These are phyloP conservation scores for Leptopilina syphax DNA, from an alignment of 2,888 invertebrate species.

Conservation along the genomic window DNA sequence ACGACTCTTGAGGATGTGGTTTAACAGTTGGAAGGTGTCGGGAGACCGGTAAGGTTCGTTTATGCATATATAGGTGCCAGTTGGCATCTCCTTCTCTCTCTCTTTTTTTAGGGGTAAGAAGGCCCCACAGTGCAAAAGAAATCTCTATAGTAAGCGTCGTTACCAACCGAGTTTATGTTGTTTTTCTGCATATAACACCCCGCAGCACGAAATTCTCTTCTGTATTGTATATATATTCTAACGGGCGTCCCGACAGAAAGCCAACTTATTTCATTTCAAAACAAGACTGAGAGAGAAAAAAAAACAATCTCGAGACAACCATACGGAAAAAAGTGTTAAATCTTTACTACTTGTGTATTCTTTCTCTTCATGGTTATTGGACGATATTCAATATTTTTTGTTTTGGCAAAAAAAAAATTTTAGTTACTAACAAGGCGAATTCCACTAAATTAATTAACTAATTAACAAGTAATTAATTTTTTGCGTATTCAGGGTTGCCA, in stretches of 20 bases:
- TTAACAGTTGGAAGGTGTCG: slow-evolving; percentile 72
- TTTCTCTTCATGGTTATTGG: neutral
- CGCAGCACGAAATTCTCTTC: slow-evolving; percentile 25
- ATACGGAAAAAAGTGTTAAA: slow-evolving; percentile 31
- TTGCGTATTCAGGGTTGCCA: no score
- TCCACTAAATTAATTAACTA: no score
- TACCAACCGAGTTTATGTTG: slow-evolving; percentile 69
- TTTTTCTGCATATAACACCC: slow-evolving; percentile 44
- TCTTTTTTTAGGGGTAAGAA: slow-evolving; percentile 52
- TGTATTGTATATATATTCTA: slow-evolving; percentile 6
- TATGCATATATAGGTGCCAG: slow-evolving; percentile 65
- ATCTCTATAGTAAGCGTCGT: slow-evolving; percentile 69
- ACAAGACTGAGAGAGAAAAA: neutral
- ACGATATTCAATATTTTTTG: neutral
- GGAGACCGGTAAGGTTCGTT: slow-evolving; percentile 63
- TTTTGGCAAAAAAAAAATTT: no score
- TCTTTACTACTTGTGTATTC: slow-evolving; percentile 29
- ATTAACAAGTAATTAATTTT: no score
- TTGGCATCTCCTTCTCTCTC: slow-evolving; percentile 45
- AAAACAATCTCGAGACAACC: neutral
- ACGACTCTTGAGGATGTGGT: slow-evolving; percentile 54
- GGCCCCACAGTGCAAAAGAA: slow-evolving; percentile 63
- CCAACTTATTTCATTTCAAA: slow-evolving; percentile 29
- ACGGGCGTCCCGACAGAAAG: slow-evolving; percentile 23
- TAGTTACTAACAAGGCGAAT: no score